A percentile compares a stretch with the other conserved stretches of the same genome.
phyloP scores from a whole-genome alignment of 2,888 invertebrate species.

The Cephus rjabovi region DNA sequence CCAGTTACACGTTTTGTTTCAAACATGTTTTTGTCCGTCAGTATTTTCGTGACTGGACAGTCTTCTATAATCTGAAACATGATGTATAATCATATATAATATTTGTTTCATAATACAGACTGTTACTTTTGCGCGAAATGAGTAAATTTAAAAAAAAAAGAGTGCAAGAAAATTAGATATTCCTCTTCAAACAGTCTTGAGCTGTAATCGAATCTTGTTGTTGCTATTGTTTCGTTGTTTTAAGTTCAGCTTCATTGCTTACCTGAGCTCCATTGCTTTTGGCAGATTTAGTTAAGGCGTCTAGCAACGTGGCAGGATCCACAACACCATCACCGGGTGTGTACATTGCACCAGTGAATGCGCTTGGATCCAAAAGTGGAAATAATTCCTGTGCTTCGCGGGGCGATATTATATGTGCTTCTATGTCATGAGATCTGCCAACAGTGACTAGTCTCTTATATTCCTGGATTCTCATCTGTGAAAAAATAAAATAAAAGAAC shows the following conservation, averaged over 20 bases:
- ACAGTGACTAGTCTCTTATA: slow-evolving; percentile 83
- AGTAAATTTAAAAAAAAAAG: slow-evolving; percentile 8
- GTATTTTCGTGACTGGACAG: slow-evolving; percentile 79
- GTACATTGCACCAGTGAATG: slow-evolving; percentile 82
- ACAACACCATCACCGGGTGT: slow-evolving; percentile 86
- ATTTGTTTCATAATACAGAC: not conserved
- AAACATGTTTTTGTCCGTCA: slow-evolving; percentile 73
- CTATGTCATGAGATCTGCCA: slow-evolving; percentile 83
- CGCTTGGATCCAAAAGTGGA: slow-evolving; percentile 80
- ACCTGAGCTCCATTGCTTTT: slow-evolving; percentile 79
- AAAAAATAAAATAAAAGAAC: not conserved
- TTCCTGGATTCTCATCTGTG: slow-evolving; percentile 82
- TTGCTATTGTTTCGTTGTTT: not conserved
- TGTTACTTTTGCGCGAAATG: not conserved
- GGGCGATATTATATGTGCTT: slow-evolving; percentile 79
- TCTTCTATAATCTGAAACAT: slow-evolving; percentile 77
- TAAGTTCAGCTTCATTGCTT: slow-evolving; percentile 25
- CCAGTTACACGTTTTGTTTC: slow-evolving; percentile 79
- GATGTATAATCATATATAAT: not conserved
- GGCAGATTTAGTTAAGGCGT: slow-evolving; percentile 80
- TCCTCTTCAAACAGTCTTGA: not conserved
- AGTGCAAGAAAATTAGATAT: not conserved
- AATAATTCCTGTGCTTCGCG: slow-evolving; percentile 81
- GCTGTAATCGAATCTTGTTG: not conserved
- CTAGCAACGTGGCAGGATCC: slow-evolving; percentile 85